phyloP scores from a whole-genome alignment of 2,888 invertebrate species.

The Hirtodrosophila histrioides region DNA sequence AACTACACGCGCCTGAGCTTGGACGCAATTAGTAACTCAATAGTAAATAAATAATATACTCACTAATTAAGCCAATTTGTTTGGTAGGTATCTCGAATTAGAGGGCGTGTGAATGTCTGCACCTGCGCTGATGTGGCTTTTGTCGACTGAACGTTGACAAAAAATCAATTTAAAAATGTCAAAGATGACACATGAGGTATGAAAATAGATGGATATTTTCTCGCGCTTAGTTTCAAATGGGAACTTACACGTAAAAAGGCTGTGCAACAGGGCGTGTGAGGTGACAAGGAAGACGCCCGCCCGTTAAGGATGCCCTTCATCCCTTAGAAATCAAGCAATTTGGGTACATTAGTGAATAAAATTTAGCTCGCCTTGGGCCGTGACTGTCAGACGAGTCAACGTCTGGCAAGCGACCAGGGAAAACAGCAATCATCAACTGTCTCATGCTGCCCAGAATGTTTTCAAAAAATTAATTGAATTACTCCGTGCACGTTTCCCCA shows the following conservation, averaged over 20 bases:
- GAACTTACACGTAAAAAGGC: too few species aligned
- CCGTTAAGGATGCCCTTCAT: background rate
- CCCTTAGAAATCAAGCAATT: slow-evolving; percentile 26
- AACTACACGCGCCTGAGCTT: slow-evolving; percentile 59
- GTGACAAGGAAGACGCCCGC: slow-evolving; percentile 27
- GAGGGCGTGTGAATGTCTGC: slow-evolving; percentile 62
- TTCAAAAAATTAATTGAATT: slow-evolving; percentile 59
- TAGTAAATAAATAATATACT: slow-evolving; percentile 32
- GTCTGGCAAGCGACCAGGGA: slow-evolving; percentile 41
- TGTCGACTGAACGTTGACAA: slow-evolving; percentile 20
- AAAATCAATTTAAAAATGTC: slow-evolving; percentile 66
- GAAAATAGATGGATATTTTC: slow-evolving; percentile 10
- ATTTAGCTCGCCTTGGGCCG: slow-evolving; percentile 31
- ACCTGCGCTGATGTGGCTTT: slow-evolving; percentile 74
- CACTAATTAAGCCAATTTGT: slow-evolving; percentile 60
- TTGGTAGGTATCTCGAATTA: slow-evolving; percentile 17
- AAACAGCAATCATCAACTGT: slow-evolving; percentile 30
- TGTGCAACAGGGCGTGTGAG: slow-evolving; percentile 58
- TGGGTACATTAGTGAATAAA: slow-evolving; percentile 64
- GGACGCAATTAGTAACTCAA: slow-evolving; percentile 48
- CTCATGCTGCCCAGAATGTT: slow-evolving; percentile 48
- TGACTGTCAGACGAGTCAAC: slow-evolving; percentile 23
- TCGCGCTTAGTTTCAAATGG: slow-evolving; percentile 6
- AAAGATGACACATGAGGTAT: slow-evolving; percentile 36
- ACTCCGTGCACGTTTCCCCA: slow-evolving; percentile 14